These are phyloP conservation scores for Ivindomyrus marchei DNA, from an alignment of 2,113 vertebrate genomes.

Conservation along the genomic window DNA sequence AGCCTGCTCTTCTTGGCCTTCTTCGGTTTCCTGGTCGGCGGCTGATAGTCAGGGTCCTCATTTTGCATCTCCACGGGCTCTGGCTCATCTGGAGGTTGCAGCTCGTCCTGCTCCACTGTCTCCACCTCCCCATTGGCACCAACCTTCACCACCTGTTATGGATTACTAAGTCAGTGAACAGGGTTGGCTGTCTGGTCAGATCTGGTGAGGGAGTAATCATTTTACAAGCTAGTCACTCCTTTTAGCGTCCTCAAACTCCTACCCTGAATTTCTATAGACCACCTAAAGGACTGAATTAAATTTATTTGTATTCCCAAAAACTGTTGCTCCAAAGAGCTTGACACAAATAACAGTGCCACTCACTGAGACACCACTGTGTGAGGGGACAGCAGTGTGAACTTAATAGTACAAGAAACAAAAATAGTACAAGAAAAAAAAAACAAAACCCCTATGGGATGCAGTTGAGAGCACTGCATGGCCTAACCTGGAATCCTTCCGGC, in stretches of 20 bases:
- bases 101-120: slow-evolving; percentile 88
- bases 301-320: neutral
- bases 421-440: neutral
- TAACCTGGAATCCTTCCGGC: slow-evolving; percentile 87
- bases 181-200: neutral
- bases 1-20: slow-evolving; percentile 89
- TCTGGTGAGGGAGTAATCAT: neutral
- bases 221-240: neutral
- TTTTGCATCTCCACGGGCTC: slow-evolving; percentile 55
- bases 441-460: neutral
- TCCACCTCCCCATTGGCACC: slow-evolving; percentile 95
- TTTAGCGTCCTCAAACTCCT: neutral
- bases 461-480: neutral
- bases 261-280: neutral
- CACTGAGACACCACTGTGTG: neutral
- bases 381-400: neutral
- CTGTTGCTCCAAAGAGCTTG: neutral
- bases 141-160: slow-evolving; percentile 83
- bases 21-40: slow-evolving; percentile 80
- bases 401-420: neutral
- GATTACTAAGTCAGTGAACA: neutral
- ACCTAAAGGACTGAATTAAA: neutral
- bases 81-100: slow-evolving; percentile 31
- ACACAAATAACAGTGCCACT: neutral
- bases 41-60: slow-evolving; percentile 91